These are phyloP conservation scores for Anodontia alba DNA, from an alignment of 2,888 invertebrate species.

Conservation along the genomic window DNA sequence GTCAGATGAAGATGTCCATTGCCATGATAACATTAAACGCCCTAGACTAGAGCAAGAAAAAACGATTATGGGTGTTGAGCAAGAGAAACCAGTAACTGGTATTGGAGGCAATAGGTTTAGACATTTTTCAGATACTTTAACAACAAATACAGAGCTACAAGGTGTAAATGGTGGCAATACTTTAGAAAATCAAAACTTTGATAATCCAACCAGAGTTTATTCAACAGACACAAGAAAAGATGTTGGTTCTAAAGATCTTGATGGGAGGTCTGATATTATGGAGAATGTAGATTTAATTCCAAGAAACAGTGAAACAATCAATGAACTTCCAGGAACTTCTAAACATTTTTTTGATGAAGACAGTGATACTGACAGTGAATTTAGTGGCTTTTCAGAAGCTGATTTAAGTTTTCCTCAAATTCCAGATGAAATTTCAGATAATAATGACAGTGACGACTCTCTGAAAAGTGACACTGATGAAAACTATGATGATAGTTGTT, in stretches of 20 bases:
- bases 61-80: too few relatives aligned
- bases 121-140: too few relatives aligned
- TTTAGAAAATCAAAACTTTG: too few relatives aligned
- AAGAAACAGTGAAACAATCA: not conserved
- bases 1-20: not conserved
- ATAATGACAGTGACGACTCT: not conserved
- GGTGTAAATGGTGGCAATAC: too few relatives aligned
- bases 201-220: too few relatives aligned
- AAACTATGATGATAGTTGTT: not conserved
- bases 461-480: not conserved
- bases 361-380: constrained; percentile 48
- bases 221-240: too few relatives aligned
- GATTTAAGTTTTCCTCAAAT: constrained; percentile 22
- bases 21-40: not conserved
- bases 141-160: too few relatives aligned
- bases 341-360: constrained; percentile 23
- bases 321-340: not conserved
- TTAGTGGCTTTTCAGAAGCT: constrained; percentile 59
- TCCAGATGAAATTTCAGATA: not conserved
- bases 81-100: too few relatives aligned
- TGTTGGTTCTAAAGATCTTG: too few relatives aligned
- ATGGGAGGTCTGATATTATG: too few relatives aligned
- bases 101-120: too few relatives aligned
- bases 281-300: too few relatives aligned
- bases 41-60: not conserved